Percentiles rank a stretch among this genome's conserved stretches.
These are phyloP conservation scores for Plecturocebus donacophilus DNA, from an alignment of 2,113 vertebrate species.

Conservation along the genomic window DNA sequence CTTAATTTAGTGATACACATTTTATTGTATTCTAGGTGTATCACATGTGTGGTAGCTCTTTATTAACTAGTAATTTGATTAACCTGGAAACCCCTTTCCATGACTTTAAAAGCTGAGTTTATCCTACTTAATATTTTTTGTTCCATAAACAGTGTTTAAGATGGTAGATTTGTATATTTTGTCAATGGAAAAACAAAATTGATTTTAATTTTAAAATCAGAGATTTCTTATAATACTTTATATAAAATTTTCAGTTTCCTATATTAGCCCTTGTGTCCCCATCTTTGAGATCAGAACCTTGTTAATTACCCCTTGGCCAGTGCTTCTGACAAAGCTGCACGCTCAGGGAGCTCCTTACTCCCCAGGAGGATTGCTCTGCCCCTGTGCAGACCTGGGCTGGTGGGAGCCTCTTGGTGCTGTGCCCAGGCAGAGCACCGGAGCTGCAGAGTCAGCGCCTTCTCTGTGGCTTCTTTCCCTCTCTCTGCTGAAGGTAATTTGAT, in stretches of 20 bases:
- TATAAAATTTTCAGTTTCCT: neutral
- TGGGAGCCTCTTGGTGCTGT: neutral
- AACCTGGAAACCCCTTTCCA: neutral
- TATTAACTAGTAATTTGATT: neutral
- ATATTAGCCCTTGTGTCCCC: neutral
- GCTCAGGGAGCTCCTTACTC: neutral
- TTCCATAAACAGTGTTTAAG: neutral
- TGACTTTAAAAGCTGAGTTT: neutral
- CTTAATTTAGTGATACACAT: neutral
- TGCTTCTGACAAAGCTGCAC: accelerated
- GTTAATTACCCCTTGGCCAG: neutral
- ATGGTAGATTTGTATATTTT: neutral
- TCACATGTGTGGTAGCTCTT: neutral
- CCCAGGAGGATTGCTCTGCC: too few species aligned
- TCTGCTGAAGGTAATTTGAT: neutral
- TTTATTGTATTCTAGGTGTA: neutral
- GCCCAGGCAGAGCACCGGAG: too few species aligned
- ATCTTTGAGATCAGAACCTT: neutral
- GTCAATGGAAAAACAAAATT: neutral
- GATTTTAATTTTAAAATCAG: neutral
- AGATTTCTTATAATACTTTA: neutral
- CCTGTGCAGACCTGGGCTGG: too few species aligned
- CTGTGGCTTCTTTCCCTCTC: neutral
- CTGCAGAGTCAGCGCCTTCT: neutral
- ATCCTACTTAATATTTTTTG: neutral